Evolutionary conservation across 2,113 vertebrate species (phyloP), one percentile per base, ranked within the genome.

Genomic region (Sarotherodon lohbergeri): DNA sequence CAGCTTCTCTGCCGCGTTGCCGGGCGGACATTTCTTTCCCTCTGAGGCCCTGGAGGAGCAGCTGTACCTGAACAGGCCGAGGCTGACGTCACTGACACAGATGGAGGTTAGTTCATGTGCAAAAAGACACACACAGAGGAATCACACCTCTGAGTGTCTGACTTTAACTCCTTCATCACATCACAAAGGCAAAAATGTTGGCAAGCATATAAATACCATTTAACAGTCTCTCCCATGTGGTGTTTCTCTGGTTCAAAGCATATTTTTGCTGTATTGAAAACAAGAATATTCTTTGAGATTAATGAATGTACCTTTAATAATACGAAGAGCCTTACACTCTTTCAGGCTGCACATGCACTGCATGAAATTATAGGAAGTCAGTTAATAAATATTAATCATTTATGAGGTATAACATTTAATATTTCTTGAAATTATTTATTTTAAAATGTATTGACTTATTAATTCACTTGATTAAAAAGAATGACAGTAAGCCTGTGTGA

Each of bases 21-120:
- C 98, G 0, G 96, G 97, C 0, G 97, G 99, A 0, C 97, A 96
- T 86, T 99, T 98, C 95, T 98, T 99, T 94, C 98, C 98, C 81
- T 99, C 98, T 0, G 98, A 99, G 91, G 98, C 98, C 82, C 97
- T 99, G 94, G 98, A 99, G 96, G 99, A 99, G 88, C 98, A 99
- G 94, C 96, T 99, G 80, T 99, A 99, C 94, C 97, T 99, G 93
- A 99, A 98, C 92, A 97, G 98, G 54, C 98, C 97, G 7, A 96
- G 96, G 2, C 96, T 99, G 46, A 98, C 98, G 0, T 97, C 97
- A 0, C 97, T 98, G 86, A 98, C 98, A 19, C 98, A 99, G 94
- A 97, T 99, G 94, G 98, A 99, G 91, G 96, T 97, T 71, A 39
- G 92, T 79, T n/a, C 46, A 5, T 61, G 71, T 82, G 61, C 79